Evolutionary conservation across 1,140 invertebrate genomes (phyloP).

Genomic region (Limonius californicus): DNA sequence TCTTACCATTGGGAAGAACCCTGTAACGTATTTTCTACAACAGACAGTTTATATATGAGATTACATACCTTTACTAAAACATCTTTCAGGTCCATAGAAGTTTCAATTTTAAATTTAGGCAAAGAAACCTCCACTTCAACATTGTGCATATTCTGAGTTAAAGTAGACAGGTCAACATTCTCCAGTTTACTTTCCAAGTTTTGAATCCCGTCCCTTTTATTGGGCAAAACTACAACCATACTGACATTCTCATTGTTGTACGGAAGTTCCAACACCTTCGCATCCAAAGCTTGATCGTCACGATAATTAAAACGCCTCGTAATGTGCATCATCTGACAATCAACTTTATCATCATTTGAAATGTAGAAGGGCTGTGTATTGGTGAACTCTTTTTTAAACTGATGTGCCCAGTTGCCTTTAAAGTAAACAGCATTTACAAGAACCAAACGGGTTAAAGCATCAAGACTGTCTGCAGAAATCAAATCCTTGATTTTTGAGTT

Average conservation of each 20-base stretch:
- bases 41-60: too few relatives aligned
- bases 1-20: too few relatives aligned
- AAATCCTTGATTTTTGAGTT: conserved; percentile 68
- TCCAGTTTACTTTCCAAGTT: conserved; percentile 40
- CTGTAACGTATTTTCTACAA: too few relatives aligned
- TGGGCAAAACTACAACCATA: conserved; percentile 63
- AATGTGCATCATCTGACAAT: conserved; percentile 63
- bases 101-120: conserved; percentile 71
- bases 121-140: conserved; percentile 45
- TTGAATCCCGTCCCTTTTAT: conserved; percentile 55
- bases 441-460: conserved; percentile 57
- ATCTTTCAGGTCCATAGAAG: conserved; percentile 55
- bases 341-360: conserved; percentile 44
- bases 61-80: conserved; percentile 53
- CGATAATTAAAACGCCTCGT: conserved; percentile 40
- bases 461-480: conserved; percentile 54
- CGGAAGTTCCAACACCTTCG: conserved; percentile 56
- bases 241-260: conserved; percentile 57
- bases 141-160: conserved; percentile 31
- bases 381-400: conserved; percentile 52
- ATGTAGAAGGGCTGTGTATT: conserved; percentile 50
- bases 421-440: conserved; percentile 84
- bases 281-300: conserved; percentile 51
- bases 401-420: conserved; percentile 65
- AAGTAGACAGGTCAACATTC: conserved; percentile 30